Evolutionary conservation across 2,797 vertebrate genomes (phyloP), one percentile per base, ranked within the genome.

Genomic region (Molossus alvarezi): DNA sequence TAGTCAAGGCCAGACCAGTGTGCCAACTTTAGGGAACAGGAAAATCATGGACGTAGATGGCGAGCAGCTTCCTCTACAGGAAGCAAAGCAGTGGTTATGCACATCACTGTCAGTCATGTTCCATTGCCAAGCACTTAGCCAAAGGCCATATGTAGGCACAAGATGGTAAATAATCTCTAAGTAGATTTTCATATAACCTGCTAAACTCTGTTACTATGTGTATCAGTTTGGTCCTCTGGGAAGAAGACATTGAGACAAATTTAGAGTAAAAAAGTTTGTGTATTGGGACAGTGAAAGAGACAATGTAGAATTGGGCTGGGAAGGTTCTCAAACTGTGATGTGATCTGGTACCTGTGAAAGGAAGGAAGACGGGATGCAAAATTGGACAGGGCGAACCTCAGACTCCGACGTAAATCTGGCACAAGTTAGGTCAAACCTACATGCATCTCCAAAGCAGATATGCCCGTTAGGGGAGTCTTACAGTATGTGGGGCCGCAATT

Each of bases 21-120:
- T 90, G 69, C 60, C 45, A 60, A 48, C 48, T 84, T 87, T 37
- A 48, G 75, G 85, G 57, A 71, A 62, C 11, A 67, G 25, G 77
- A 60, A 95, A 41, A 69, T 51, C 86, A 41, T 64, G 25, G 72
- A 69, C 67, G 41, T 45, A 8, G n/a, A 62, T 76, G 53, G 53
- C 5, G 8, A 76, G 41, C 29, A 37, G 20, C 76, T 55, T 82
- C 82, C 75, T 67, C 10, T 29, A 29, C 45, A 87, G 60, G n/a
- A 93, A 48, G 29, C 8, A 3, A 76, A 60, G 41, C 53, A n/a
- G 33, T 23, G 45, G 69, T 62, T 71, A 45, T 8, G 7, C 8
- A 11, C 45, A 86, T 77, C 71, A 62, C 29, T 51, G 29, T 29
- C 71, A 41, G n/a, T 75, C 62, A 12, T 57, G n/a, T 71, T 82